A percentile compares a stretch with the other conserved stretches of the same genome.
phyloP scores from a whole-genome alignment of 2,888 invertebrate genomes.

The Sisyra terminalis region DNA sequence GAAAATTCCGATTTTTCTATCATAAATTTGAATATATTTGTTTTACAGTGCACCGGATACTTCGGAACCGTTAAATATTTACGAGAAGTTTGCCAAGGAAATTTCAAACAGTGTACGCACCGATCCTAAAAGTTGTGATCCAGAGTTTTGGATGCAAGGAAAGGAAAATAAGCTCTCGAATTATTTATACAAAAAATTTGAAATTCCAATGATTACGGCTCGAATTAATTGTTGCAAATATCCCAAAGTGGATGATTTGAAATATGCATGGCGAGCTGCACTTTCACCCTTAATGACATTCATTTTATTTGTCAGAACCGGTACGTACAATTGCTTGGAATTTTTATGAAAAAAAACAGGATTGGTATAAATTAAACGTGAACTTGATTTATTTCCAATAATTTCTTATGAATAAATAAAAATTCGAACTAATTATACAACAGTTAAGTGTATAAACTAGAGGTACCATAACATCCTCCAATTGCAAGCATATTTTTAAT shows the following conservation, averaged over 20 bases:
- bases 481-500: too few species aligned
- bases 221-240: constrained; percentile 73
- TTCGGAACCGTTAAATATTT: constrained; percentile 20
- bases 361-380: too few species aligned
- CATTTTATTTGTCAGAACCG: constrained; percentile 3
- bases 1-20: not conserved
- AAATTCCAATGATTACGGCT: constrained; percentile 48
- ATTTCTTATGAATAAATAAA: too few species aligned
- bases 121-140: constrained; percentile 22
- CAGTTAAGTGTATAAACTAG: too few species aligned
- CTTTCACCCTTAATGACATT: constrained; percentile 45
- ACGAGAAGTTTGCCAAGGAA: constrained; percentile 31
- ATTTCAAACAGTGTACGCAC: constrained; percentile 29
- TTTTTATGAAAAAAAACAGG: too few species aligned
- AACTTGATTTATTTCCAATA: too few species aligned
- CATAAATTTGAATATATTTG: not conserved
- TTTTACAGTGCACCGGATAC: constrained; percentile 20
- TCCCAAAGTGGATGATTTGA: constrained; percentile 49
- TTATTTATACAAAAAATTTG: constrained; percentile 41
- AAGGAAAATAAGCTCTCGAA: constrained; percentile 36
- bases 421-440: too few species aligned
- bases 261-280: constrained; percentile 53
- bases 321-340: not conserved
- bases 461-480: not conserved
- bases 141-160: constrained; percentile 19